These are phyloP conservation scores for Noturus placidus DNA, from an alignment of 2,113 vertebrate species.

Conservation along the genomic window DNA sequence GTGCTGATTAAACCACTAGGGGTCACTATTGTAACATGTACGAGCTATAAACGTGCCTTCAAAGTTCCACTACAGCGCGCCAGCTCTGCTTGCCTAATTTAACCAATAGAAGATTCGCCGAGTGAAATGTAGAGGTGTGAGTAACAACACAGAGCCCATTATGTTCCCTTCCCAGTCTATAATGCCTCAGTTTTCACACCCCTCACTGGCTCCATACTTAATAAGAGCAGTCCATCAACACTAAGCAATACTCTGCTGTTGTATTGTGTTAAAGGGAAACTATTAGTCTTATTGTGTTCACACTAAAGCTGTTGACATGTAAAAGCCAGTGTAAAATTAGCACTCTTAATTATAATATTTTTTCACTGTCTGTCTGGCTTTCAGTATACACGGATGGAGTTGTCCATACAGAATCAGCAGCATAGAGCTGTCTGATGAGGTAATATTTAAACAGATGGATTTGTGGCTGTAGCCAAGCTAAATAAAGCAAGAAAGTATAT, in stretches of 20 bases:
- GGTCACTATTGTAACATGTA: slow-evolving; percentile 57
- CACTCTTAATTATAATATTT: slow-evolving; percentile 21
- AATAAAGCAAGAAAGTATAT: too few species aligned
- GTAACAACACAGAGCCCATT: neutral
- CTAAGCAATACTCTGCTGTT: slow-evolving; percentile 44
- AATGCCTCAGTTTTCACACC: neutral
- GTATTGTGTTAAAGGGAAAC: neutral
- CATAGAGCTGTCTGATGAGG: neutral
- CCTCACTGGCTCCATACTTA: neutral
- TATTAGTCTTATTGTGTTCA: slow-evolving; percentile 14
- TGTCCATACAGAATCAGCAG: neutral
- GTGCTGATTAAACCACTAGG: slow-evolving; percentile 59
- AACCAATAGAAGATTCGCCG: neutral
- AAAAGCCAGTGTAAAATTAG: slow-evolving; percentile 50
- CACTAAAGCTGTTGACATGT: slow-evolving; percentile 45
- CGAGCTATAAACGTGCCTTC: too few species aligned
- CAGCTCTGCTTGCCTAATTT: neutral
- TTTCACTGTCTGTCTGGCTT: slow-evolving; percentile 29
- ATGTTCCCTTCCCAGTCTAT: neutral
- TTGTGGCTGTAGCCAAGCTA: neutral
- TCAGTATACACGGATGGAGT: slow-evolving; percentile 12
- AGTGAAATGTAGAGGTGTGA: slow-evolving; percentile 8
- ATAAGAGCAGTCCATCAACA: slow-evolving; percentile 48
- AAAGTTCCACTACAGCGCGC: neutral
- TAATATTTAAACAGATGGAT: neutral